Base-by-base conservation (phyloP, 2,113 vertebrate species). In the Dasyprocta punctata region DNA sequence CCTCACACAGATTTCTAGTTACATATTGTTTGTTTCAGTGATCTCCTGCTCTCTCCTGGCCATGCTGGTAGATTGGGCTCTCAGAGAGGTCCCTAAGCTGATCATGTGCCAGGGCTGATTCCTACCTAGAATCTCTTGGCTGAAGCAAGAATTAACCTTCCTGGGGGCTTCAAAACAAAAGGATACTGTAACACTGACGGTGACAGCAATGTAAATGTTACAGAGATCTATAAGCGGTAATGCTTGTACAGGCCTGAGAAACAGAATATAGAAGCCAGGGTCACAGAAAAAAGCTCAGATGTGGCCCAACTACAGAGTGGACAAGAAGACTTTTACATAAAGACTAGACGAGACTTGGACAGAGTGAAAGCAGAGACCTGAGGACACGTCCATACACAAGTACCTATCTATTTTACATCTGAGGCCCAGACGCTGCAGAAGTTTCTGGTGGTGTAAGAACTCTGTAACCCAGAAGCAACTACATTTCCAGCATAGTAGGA, bases 1-100 rank as follows among this genome's bases (percentile, higher is more conserved):
- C 52, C 44, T 41, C 84, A 77, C 1, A 14, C 28, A 78, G 73
- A 63, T 26, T 89, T 77, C 83, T 12, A 47, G 16, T 22, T 36
- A 26, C 82, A 75, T 22, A 49, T 0, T 71, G 8, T 47, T 85
- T 93, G 82, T 94, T 86, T 85, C 80, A 8, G 9, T 16, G 80
- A 87, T 54, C 58, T 90, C 61, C 24, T 73, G 36, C 41, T 96
- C 33, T 88, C 56, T 86, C 71, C 63, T 49, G 63, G 24, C 38
- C 75, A 60, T 47, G 41, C 69, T 65, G 41, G 69, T 67, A 92
- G 14, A 73, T 5, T 36, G 58, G 19, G 77, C 78, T 91, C 73
- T 88, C 92, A 82, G 91, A 96, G 86, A 90, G 71, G 75, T 60
- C 67, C 80, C 61, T 33, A 71, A 60, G 12, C 86, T 96, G 60